These are phyloP conservation scores for Pygocentrus nattereri DNA, from an alignment of 2,797 vertebrate genomes.

Conservation along the genomic window DNA sequence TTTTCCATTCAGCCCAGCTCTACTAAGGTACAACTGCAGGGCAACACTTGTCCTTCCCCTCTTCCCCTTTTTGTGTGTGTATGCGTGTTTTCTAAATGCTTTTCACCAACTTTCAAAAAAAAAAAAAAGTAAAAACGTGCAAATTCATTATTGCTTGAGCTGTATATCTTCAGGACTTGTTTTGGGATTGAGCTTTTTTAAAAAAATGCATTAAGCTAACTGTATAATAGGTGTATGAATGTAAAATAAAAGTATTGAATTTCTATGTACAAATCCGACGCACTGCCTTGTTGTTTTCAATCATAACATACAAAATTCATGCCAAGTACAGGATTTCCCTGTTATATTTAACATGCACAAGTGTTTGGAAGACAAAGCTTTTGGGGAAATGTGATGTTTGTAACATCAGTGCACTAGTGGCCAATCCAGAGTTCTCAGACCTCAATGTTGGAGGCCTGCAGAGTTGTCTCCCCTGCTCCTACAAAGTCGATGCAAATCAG, in stretches of 20 bases:
- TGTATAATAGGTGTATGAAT: constrained; percentile 99
- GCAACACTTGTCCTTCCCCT: constrained; percentile 70
- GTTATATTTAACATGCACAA: too few species aligned
- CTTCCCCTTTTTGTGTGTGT: constrained; percentile 73
- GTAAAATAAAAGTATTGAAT: constrained; percentile 96
- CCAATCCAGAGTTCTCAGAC: not conserved
- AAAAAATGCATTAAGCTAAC: constrained; percentile 86
- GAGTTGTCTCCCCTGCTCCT: not conserved
- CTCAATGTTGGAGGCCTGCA: not conserved
- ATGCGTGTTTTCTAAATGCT: constrained; percentile 84
- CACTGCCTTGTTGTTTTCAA: constrained; percentile 22
- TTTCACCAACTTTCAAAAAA: constrained; percentile 70
- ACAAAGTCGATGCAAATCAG: not conserved
- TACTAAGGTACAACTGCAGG: constrained; percentile 80
- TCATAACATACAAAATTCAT: too few species aligned
- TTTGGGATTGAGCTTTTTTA: constrained; percentile 86
- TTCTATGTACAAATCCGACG: constrained; percentile 69
- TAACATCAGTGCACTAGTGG: not conserved
- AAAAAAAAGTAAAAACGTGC: constrained; percentile 64
- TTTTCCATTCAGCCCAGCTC: constrained; percentile 73
- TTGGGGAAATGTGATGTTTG: too few species aligned
- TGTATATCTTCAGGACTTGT: constrained; percentile 92
- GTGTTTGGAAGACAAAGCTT: too few species aligned
- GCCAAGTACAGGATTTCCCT: too few species aligned
- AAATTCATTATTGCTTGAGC: constrained; percentile 81